phyloP scores from a whole-genome alignment of 2,888 invertebrate species.

The Siphonodentalium dalli region DNA sequence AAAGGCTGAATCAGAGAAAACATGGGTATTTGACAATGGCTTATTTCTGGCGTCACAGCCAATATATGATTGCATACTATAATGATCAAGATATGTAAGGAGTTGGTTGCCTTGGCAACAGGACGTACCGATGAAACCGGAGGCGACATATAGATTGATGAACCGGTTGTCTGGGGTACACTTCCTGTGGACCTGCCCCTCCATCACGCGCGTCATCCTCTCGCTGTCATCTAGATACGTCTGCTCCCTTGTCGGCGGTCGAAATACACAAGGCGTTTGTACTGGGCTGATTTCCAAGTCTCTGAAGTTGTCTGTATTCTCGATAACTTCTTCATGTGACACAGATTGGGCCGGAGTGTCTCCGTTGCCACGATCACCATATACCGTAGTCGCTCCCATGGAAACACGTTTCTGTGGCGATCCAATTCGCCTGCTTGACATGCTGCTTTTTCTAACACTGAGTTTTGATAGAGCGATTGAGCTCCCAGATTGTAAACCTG shows the following conservation, averaged over 20 bases:
- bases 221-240: slow-evolving; percentile 37
- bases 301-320: slow-evolving; percentile 23
- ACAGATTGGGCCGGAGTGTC: background rate
- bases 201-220: slow-evolving; percentile 38
- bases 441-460: no score
- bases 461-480: no score
- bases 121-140: slow-evolving; percentile 46
- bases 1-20: background rate
- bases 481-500: no score
- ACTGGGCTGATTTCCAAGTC: slow-evolving; percentile 43
- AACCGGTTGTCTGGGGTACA: slow-evolving; percentile 42
- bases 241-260: slow-evolving; percentile 48
- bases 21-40: no score
- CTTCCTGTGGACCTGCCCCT: slow-evolving; percentile 41
- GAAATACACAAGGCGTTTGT: slow-evolving; percentile 41
- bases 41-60: no score
- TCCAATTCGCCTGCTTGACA: no score
- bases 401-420: no score
- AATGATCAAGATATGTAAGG: background rate
- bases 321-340: background rate
- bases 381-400: slow-evolving; percentile 24
- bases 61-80: background rate
- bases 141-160: slow-evolving; percentile 45
- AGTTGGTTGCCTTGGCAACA: background rate
- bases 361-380: slow-evolving; percentile 23